Percentiles rank a stretch among this genome's conserved stretches.
Conservation (phyloP, 2,113 vertebrate genomes). For the Hemicordylus capensis region DNA sequence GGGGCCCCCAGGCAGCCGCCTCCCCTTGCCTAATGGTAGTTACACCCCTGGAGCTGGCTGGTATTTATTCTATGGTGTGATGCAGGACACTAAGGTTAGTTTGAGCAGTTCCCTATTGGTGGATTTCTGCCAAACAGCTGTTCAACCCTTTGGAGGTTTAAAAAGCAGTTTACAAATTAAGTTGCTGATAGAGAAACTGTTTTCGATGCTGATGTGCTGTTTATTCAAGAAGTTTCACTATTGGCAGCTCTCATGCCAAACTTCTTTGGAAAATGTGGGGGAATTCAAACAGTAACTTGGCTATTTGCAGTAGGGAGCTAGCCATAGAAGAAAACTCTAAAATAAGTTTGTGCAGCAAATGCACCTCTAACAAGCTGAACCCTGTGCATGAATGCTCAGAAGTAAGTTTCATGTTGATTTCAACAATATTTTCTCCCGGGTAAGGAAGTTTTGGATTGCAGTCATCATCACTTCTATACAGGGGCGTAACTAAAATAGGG, state of each 20-base stretch:
- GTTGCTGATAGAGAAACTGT: not conserved
- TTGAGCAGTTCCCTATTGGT: not conserved
- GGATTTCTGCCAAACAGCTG: not conserved
- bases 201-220: not conserved
- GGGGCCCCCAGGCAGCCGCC: too few species aligned
- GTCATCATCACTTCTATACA: too few species aligned
- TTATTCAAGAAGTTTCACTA: not conserved
- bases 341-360: too few species aligned
- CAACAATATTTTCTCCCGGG: too few species aligned
- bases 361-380: too few species aligned
- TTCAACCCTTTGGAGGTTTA: not conserved
- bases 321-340: not conserved
- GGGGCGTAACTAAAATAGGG: too few species aligned
- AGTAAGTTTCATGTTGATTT: too few species aligned
- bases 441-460: too few species aligned
- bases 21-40: too few species aligned
- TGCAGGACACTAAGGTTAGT: not conserved
- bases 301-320: not conserved
- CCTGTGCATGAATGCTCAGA: too few species aligned
- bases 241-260: too few species aligned
- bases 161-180: not conserved
- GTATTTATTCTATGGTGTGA: not conserved
- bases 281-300: not conserved
- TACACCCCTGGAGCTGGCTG: not conserved
- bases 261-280: too few species aligned